Evolutionary conservation across 2,797 vertebrate genomes (phyloP).

Genomic region (Pseudochromis fuscus): DNA sequence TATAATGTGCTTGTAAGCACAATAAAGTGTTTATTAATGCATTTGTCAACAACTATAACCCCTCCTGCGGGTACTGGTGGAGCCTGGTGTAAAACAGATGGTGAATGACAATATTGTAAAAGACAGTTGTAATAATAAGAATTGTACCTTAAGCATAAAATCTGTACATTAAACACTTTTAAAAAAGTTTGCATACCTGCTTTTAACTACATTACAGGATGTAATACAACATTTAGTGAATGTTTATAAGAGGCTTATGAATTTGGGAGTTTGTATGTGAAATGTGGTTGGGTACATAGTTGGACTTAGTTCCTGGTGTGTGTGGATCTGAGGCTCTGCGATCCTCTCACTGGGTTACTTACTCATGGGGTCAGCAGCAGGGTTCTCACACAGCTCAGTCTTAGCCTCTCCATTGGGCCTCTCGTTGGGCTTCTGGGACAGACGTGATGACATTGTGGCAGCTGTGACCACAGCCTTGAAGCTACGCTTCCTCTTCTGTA

Average conservation of each 20-base stretch:
- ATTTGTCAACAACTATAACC: background rate
- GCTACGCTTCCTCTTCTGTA: conserved; percentile 98
- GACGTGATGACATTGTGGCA: conserved; percentile 96
- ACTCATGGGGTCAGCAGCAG: conserved; percentile 81
- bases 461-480: conserved; percentile 99
- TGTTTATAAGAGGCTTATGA: background rate
- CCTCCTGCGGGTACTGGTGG: background rate
- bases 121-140: background rate
- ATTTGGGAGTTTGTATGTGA: background rate
- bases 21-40: background rate
- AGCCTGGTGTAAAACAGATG: background rate
- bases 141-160: background rate
- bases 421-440: conserved; percentile 96
- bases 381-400: conserved; percentile 96
- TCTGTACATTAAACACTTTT: background rate
- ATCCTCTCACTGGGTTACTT: conserved; percentile 52
- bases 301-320: background rate
- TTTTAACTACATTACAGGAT: background rate
- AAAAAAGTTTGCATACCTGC: background rate
- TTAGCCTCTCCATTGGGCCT: conserved; percentile 98
- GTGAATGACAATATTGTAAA: background rate
- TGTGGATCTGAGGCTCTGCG: conserved; percentile 17
- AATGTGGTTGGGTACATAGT: background rate
- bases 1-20: background rate
- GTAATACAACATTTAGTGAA: background rate